These are phyloP conservation scores for Ptychobarbus kaznakovi DNA, from an alignment of 2,797 vertebrate genomes.

Conservation along the genomic window DNA sequence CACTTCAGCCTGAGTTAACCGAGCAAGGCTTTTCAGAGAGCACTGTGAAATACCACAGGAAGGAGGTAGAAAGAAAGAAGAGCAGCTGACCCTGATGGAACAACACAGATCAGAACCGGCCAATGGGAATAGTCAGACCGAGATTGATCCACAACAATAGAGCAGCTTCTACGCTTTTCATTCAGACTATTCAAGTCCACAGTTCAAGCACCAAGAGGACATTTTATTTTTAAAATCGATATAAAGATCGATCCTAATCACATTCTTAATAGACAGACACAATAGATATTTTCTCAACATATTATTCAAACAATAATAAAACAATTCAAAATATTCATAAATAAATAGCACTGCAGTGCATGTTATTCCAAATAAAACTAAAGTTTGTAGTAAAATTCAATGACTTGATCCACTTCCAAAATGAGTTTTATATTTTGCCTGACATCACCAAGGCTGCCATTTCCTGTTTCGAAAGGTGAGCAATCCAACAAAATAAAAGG, in stretches of 20 bases:
- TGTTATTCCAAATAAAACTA: background rate
- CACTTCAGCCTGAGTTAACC: conserved; percentile 46
- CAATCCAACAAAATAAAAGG: background rate
- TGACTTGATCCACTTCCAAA: background rate
- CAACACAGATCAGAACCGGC: conserved; percentile 3
- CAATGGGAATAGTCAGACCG: conserved; percentile 8
- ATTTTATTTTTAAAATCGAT: background rate
- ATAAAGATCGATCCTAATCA: background rate
- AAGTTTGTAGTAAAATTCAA: background rate
- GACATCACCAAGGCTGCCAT: background rate
- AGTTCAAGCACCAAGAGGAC: background rate
- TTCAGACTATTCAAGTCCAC: conserved; percentile 1
- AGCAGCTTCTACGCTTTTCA: background rate
- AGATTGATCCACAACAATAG: conserved; percentile 21
- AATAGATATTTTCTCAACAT: background rate
- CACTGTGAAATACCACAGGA: conserved; percentile 79
- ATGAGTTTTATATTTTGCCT: background rate
- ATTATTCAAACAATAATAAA: background rate
- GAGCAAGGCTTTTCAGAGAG: conserved; percentile 66
- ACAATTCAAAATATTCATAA: background rate
- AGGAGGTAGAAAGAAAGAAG: conserved; percentile 66
- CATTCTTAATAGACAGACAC: background rate
- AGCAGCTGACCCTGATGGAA: conserved; percentile 4
- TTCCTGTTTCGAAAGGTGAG: conserved; percentile 27
- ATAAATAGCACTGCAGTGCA: background rate